Conservation (phyloP, 2,113 vertebrate genomes). For the Balaeniceps rex region DNA sequence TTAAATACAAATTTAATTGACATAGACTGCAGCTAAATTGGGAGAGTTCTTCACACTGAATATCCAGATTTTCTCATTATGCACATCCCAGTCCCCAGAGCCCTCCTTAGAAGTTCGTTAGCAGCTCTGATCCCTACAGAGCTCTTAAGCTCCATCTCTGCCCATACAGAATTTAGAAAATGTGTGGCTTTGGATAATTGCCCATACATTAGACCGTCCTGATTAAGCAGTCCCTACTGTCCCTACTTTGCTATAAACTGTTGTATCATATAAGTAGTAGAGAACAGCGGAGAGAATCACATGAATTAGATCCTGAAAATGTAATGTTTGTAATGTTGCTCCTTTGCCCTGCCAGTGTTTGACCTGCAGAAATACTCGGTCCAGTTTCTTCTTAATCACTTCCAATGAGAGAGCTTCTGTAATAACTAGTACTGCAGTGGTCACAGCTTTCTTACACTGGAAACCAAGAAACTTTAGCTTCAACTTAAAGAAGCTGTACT, state of each 20-base stretch:
- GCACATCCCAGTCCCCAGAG: background rate
- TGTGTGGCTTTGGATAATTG: background rate
- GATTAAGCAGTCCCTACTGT: background rate
- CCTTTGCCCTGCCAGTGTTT: background rate
- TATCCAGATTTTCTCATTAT: slow-evolving; percentile 16
- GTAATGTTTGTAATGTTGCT: background rate
- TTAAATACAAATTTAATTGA: background rate
- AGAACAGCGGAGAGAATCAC: background rate
- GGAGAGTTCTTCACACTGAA: background rate
- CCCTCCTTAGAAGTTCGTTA: background rate
- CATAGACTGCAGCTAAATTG: background rate
- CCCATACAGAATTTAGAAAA: slow-evolving; percentile 13
- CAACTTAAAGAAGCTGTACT: background rate
- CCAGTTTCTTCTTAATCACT: background rate
- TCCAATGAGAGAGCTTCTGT: background rate
- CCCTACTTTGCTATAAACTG: background rate
- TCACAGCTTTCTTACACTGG: background rate
- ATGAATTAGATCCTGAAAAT: background rate
- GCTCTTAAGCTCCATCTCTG: background rate
- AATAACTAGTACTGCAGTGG: background rate
- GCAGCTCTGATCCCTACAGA: background rate
- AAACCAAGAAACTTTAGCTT: background rate
- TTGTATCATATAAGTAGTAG: background rate
- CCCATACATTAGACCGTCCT: background rate
- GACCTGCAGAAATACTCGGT: background rate